Conservation (phyloP, 2,888 invertebrate species). For the Agriopis leucophaearia region DNA sequence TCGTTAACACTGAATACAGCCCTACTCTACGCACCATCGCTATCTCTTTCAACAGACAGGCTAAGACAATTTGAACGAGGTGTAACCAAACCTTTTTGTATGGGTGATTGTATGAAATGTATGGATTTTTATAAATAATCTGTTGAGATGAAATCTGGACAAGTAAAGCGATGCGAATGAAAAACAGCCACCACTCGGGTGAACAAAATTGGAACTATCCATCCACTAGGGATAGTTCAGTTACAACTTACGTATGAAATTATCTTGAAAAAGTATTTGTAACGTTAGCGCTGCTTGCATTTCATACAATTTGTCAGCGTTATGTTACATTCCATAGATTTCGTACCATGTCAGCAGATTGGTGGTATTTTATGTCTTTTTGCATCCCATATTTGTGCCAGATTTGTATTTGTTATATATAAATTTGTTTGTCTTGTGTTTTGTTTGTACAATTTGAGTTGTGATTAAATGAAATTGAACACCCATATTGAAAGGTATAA, state of each 20-base stretch:
- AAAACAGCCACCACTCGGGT: not conserved
- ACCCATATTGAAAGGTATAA: constrained; percentile 22
- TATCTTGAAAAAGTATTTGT: no score
- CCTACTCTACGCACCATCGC: not conserved
- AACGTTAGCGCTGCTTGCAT: no score
- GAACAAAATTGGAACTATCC: not conserved
- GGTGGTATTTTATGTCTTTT: not conserved
- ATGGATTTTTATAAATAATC: constrained; percentile 8
- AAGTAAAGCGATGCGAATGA: not conserved
- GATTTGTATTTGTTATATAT: constrained; percentile 31
- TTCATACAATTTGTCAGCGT: not conserved
- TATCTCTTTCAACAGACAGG: not conserved
- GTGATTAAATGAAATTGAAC: constrained; percentile 7
- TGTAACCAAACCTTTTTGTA: constrained; percentile 29
- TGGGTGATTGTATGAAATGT: constrained; percentile 37
- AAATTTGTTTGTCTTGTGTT: constrained; percentile 32
- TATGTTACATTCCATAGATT: not conserved
- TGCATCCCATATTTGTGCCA: not conserved
- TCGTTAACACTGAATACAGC: not conserved
- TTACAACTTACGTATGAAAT: not conserved
- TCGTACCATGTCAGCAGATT: not conserved
- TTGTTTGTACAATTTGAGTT: constrained; percentile 15
- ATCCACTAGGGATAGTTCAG: no score
- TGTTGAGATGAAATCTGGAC: constrained; percentile 3
- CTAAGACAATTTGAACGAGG: constrained; percentile 1